Evolutionary conservation across 2,797 vertebrate species (phyloP).

Genomic region (Bucorvus abyssinicus): DNA sequence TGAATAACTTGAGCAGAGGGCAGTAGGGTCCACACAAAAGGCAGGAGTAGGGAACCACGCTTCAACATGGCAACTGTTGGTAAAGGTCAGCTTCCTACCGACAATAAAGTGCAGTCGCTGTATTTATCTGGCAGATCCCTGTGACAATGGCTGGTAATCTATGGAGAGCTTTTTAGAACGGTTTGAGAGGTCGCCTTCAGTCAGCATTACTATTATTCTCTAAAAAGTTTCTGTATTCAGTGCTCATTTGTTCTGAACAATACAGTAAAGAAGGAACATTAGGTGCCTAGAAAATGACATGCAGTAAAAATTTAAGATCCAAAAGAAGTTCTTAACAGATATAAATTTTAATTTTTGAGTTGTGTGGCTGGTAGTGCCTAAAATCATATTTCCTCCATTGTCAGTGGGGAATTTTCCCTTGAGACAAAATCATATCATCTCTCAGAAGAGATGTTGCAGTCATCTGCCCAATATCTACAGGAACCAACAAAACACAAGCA

Average conservation of each 20-base stretch:
- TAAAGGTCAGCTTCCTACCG: slow-evolving; percentile 58
- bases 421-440: background rate
- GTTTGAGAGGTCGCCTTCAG: background rate
- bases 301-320: background rate
- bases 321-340: background rate
- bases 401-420: background rate
- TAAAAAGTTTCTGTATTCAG: background rate
- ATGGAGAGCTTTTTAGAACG: slow-evolving; percentile 33
- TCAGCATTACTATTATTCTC: background rate
- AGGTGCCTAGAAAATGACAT: background rate
- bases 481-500: background rate
- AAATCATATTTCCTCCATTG: background rate
- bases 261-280: background rate
- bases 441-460: background rate
- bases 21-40: slow-evolving; percentile 43
- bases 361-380: background rate
- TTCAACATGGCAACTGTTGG: slow-evolving; percentile 44
- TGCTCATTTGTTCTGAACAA: background rate
- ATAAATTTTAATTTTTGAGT: background rate
- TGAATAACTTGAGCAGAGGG: slow-evolving; percentile 51
- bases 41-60: slow-evolving; percentile 48
- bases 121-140: slow-evolving; percentile 52
- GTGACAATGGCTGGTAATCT: slow-evolving; percentile 66
- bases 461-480: background rate
- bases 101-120: slow-evolving; percentile 38